phyloP scores from a whole-genome alignment of 2,113 vertebrate species.

The Barnardius zonarius region DNA sequence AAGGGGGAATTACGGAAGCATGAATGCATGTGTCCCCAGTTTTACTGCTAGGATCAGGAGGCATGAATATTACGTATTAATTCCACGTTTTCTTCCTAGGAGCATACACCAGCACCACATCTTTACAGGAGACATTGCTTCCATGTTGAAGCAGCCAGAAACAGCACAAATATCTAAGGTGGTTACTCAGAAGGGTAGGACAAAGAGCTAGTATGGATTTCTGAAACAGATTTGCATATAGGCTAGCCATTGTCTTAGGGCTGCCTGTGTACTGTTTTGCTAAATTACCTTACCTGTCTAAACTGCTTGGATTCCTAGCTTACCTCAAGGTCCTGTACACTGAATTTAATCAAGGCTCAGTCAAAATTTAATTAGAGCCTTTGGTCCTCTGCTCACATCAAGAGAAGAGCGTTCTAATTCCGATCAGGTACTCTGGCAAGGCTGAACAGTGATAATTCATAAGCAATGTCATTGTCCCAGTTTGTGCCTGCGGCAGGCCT shows the following conservation, averaged over 20 bases:
- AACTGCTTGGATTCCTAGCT: background rate
- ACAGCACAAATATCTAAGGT: background rate
- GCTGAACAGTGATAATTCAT: background rate
- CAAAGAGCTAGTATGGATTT: background rate
- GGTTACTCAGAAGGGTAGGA: background rate
- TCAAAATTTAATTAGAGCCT: background rate
- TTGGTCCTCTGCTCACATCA: background rate
- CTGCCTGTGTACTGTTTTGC: background rate
- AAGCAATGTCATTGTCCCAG: background rate
- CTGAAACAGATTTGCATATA: background rate
- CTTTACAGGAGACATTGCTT: background rate
- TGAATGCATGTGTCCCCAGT: background rate
- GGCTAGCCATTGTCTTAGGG: background rate
- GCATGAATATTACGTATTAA: background rate
- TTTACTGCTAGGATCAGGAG: background rate
- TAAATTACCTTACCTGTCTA: background rate
- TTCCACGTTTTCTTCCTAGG: background rate
- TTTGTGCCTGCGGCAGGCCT: background rate
- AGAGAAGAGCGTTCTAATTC: background rate
- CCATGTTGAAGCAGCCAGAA: background rate
- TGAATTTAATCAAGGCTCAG: conserved; percentile 1
- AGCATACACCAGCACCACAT: background rate
- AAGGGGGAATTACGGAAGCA: background rate
- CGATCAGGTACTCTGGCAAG: background rate
- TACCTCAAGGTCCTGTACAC: background rate